Percentiles rank a stretch among this genome's conserved stretches.
Conservation (phyloP, 2,797 vertebrate genomes). For the Bovichtus diacanthus region DNA sequence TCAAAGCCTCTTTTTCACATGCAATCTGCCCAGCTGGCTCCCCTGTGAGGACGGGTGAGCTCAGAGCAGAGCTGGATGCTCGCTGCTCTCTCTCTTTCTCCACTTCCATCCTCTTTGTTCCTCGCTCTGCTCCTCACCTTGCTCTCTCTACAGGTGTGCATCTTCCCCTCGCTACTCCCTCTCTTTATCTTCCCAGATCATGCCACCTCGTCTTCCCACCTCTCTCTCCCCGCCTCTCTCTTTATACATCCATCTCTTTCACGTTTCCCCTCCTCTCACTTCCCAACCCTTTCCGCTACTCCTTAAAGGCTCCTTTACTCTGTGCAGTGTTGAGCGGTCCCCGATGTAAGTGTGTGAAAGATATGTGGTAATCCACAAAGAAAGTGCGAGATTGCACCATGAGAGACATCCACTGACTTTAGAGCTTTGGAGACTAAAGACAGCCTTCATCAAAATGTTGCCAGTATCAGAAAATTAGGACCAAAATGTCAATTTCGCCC, state of each 20-base stretch:
- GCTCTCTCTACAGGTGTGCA: conserved; percentile 19
- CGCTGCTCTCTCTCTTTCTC: conserved; percentile 29
- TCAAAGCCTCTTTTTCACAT: conserved; percentile 81
- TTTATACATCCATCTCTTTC: conserved; percentile 20
- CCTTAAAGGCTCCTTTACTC: background rate
- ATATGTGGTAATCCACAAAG: background rate
- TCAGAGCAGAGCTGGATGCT: conserved; percentile 55
- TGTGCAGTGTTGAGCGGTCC: background rate
- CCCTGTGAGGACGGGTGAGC: conserved; percentile 53
- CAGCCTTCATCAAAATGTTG: background rate
- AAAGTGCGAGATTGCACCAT: too few relatives aligned
- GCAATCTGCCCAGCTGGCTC: conserved; percentile 80
- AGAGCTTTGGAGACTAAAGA: background rate
- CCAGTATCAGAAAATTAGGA: background rate
- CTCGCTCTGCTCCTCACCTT: conserved; percentile 8
- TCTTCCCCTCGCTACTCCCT: background rate
- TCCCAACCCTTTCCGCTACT: background rate
- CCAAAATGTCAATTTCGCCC: too few relatives aligned
- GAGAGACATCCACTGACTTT: background rate
- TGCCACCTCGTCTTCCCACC: conserved; percentile 25
- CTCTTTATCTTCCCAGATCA: conserved; percentile 24
- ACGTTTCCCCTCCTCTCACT: background rate
- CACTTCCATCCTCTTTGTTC: conserved; percentile 4
- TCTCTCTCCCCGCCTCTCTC: conserved; percentile 5
- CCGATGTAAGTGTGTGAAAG: background rate